Evolutionary conservation across 2,888 invertebrate species (phyloP).

Genomic region (Chrysolina haemoptera): DNA sequence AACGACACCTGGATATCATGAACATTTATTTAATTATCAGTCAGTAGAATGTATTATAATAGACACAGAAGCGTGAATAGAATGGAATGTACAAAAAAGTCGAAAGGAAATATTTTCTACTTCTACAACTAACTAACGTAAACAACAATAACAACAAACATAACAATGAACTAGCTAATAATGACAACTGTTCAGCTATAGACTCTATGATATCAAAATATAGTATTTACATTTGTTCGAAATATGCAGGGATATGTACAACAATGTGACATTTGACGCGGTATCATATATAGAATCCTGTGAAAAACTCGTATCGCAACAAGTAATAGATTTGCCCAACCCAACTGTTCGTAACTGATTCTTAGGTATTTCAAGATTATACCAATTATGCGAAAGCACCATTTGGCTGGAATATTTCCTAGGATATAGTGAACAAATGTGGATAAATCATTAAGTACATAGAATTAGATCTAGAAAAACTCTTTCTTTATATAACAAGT

Average conservation of each 20-base stretch:
- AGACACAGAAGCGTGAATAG: conserved; percentile 49
- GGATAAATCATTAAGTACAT: background rate
- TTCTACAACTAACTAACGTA: conserved; percentile 28
- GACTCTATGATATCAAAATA: conserved; percentile 66
- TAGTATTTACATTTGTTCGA: conserved; percentile 69
- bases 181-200: conserved; percentile 56
- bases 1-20: conserved; percentile 7
- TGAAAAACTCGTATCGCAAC: background rate
- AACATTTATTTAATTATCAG: conserved; percentile 61
- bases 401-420: too few relatives aligned
- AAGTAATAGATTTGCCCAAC: background rate
- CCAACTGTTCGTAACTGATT: too few relatives aligned
- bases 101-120: conserved; percentile 24
- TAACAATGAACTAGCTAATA: conserved; percentile 45
- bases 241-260: conserved; percentile 70
- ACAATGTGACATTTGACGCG: conserved; percentile 47
- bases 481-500: background rate
- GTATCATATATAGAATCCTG: conserved; percentile 13
- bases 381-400: too few relatives aligned
- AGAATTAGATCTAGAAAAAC: background rate
- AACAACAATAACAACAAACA: conserved; percentile 35
- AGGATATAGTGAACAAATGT: background rate
- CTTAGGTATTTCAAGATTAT: too few relatives aligned
- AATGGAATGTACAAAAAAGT: conserved; percentile 37
- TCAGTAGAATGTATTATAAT: conserved; percentile 59